Evolutionary conservation across 2,797 vertebrate species (phyloP).

Genomic region (Xerus rutilus): DNA sequence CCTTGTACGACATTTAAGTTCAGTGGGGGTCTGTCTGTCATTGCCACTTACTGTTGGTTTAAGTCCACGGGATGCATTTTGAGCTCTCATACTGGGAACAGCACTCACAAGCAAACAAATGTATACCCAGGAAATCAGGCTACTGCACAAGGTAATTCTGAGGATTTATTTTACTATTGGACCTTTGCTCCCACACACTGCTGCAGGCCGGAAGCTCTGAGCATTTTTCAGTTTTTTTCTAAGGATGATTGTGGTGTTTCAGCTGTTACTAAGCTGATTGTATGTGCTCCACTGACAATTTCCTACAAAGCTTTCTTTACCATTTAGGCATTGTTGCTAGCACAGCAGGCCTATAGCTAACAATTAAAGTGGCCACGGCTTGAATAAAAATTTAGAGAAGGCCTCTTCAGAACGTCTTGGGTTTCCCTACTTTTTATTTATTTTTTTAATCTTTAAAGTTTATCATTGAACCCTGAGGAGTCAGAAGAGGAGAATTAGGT

Average conservation of each 20-base stretch:
- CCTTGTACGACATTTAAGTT: background rate
- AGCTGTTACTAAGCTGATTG: too few relatives aligned
- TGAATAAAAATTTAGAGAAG: conserved; percentile 34
- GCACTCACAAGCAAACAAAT: background rate
- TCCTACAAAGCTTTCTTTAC: background rate
- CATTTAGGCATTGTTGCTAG: background rate
- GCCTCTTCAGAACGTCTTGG: conserved; percentile 33
- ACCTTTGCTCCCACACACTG: background rate
- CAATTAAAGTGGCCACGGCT: conserved; percentile 43
- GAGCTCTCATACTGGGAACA: background rate
- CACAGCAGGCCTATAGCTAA: background rate
- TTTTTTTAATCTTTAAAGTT: conserved; percentile 7
- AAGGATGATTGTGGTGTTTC: background rate
- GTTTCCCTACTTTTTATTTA: background rate
- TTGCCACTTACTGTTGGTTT: background rate
- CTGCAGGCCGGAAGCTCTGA: background rate
- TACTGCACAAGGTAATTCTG: background rate
- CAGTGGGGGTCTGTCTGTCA: background rate
- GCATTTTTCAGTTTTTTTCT: background rate
- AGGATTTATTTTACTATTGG: background rate
- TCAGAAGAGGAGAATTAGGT: conserved; percentile 68
- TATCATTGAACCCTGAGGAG: conserved; percentile 23
- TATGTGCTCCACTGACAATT: background rate
- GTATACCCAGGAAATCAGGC: background rate
- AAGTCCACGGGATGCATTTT: background rate